Percentiles rank a stretch among this genome's conserved stretches.
Conservation (phyloP, 2,888 invertebrate genomes). For the Idaea aversata region DNA sequence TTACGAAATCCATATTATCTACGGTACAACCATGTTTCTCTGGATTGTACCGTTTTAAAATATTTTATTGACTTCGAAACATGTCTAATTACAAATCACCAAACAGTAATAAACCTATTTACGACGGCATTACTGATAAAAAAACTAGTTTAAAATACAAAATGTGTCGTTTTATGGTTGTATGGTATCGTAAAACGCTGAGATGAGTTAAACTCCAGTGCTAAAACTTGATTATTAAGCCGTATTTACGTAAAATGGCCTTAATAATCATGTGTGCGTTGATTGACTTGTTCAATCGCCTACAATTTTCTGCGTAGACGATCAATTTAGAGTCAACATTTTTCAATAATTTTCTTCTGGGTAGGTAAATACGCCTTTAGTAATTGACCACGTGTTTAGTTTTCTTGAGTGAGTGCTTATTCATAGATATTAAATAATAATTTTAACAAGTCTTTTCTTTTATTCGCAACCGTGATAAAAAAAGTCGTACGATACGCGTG, state of each 20-base stretch:
- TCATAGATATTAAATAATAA: background rate
- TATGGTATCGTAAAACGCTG: slow-evolving; percentile 51
- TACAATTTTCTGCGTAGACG: slow-evolving; percentile 39
- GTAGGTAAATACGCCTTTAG: slow-evolving; percentile 17
- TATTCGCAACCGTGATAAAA: no score
- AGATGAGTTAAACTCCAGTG: slow-evolving; percentile 38
- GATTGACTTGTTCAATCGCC: slow-evolving; percentile 39
- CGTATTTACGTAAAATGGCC: slow-evolving; percentile 53
- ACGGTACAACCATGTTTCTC: background rate
- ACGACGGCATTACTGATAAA: slow-evolving; percentile 23
- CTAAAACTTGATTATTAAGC: slow-evolving; percentile 56
- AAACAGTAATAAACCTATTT: slow-evolving; percentile 17
- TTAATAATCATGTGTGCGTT: slow-evolving; percentile 37
- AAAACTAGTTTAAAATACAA: slow-evolving; percentile 7
- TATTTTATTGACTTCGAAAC: background rate
- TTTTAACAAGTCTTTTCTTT: no score
- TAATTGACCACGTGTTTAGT: slow-evolving; percentile 24
- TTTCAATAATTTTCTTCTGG: slow-evolving; percentile 10
- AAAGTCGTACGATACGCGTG: no score
- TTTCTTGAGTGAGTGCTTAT: slow-evolving; percentile 13
- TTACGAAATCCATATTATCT: background rate
- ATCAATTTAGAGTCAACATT: slow-evolving; percentile 27
- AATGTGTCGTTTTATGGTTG: slow-evolving; percentile 34
- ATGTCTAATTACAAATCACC: background rate
- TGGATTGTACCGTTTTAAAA: background rate